A percentile compares a stretch with the other conserved stretches of the same genome.
These are phyloP conservation scores for Nematostella vectensis DNA, from an alignment of 92 coral and sea anemone species.

Conservation along the genomic window DNA sequence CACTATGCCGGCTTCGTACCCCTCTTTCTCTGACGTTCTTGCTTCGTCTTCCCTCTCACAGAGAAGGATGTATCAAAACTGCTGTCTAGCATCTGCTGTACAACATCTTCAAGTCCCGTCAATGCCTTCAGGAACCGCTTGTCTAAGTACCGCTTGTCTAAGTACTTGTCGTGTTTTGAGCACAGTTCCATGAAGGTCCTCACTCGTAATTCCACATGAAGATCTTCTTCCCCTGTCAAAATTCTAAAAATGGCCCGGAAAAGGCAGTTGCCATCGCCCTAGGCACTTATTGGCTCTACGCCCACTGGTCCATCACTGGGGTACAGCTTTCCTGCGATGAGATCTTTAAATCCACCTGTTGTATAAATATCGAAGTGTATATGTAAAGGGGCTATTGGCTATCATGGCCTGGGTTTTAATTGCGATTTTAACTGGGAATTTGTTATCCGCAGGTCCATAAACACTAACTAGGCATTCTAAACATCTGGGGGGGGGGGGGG, in stretches of 20 bases:
- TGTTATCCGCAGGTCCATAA: too few relatives aligned
- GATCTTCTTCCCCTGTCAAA: conserved; percentile 39
- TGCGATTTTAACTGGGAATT: too few relatives aligned
- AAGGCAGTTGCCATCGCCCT: conserved; percentile 51
- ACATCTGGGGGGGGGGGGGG: too few relatives aligned
- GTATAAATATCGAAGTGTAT: too few relatives aligned
- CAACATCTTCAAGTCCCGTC: conserved; percentile 38
- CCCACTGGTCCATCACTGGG: conserved; percentile 44
- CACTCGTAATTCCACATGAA: conserved; percentile 45
- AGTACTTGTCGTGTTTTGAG: conserved; percentile 34
- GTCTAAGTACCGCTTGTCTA: conserved; percentile 20
- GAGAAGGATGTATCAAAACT: conserved; percentile 42
- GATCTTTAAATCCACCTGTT: too few relatives aligned
- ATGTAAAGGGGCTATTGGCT: too few relatives aligned
- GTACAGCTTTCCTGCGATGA: neutral
- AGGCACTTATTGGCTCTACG: conserved; percentile 36
- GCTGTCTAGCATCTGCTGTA: conserved; percentile 28
- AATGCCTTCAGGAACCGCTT: conserved; percentile 35
- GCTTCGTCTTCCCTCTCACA: conserved; percentile 14
- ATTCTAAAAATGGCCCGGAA: conserved; percentile 51
- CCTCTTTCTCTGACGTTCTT: conserved; percentile 30
- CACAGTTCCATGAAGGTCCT: conserved; percentile 60
- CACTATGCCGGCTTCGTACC: conserved; percentile 39
- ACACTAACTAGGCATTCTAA: too few relatives aligned
- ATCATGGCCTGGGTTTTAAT: too few relatives aligned